Evolutionary conservation across 1,140 invertebrate species (phyloP), one percentile per base, ranked within the genome.

Genomic region (Vanessa atalanta): DNA sequence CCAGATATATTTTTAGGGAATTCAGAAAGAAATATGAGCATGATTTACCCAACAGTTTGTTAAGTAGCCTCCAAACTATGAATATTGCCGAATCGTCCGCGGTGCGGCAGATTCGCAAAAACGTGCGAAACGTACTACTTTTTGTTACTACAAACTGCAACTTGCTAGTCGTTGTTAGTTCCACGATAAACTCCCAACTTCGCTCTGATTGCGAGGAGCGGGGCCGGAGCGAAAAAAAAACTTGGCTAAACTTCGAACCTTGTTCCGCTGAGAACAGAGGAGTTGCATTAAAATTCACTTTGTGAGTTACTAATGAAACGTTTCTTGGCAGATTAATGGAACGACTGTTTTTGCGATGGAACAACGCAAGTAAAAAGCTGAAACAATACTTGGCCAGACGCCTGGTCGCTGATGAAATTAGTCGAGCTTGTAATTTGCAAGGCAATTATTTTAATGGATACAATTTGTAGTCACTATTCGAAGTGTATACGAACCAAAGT

Each of bases 201-300:
- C 37, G 64, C 61, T 31, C 76, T 79, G 77, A 81, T 81, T 81
- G 80, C 68, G 65, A 75, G 66, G 70, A 14, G 16, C 31, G 43
- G 76, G 66, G 53, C 47, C 55, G 15, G n/a, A n/a, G 15, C 51
- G 53, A 70, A 69, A 79, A 76, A 79, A 79, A 79, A 75, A 77
- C 76, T 78, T 80, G 64, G 37, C 50, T 15, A 76, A 78, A 77
- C 75, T 79, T 64, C 48, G 43, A 78, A 77, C 66, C 72, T 13
- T 20, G 13, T 53, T 76, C 61, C 69, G 43, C 47, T 60, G 71
- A 72, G 76, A 81, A 76, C 73, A 79, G 66, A 67, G 65, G 74
- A 81, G 83, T 76, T 79, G 79, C 83, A 83, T 86, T 86, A 86
- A 86, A 84, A 84, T 86, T 84, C 83, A 82, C 81, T 83, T 83